Percentiles rank a stretch among this genome's conserved stretches.
These are phyloP conservation scores for Spermophilus dauricus DNA, from an alignment of 2,113 vertebrate genomes.

Conservation along the genomic window DNA sequence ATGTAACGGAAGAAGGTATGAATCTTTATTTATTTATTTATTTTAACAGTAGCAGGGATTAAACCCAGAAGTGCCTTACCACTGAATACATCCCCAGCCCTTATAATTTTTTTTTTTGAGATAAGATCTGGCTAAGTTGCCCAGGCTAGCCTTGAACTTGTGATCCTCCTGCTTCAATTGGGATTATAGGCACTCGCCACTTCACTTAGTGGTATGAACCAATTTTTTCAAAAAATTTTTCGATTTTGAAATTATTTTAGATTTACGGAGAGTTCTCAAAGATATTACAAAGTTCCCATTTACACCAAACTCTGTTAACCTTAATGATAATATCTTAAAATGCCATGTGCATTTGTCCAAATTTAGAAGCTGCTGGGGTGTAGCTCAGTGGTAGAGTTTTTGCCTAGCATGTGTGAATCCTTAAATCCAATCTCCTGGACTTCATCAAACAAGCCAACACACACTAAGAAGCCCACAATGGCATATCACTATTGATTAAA, in stretches of 20 bases:
- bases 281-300: not conserved
- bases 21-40: not conserved
- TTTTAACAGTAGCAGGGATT: not conserved
- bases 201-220: not conserved
- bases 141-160: not conserved
- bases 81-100: not conserved
- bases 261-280: not conserved
- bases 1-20: conserved; percentile 6
- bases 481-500: not conserved
- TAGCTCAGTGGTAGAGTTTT: not conserved
- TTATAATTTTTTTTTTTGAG: not conserved
- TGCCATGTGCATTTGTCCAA: not conserved
- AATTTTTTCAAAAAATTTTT: not conserved
- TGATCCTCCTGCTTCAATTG: not conserved
- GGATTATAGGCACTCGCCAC: not conserved
- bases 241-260: conserved; percentile 34
- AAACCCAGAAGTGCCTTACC: not conserved
- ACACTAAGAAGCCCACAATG: not conserved
- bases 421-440: not conserved
- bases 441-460: not conserved
- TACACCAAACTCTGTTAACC: not conserved
- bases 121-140: not conserved
- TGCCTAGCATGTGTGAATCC: not conserved
- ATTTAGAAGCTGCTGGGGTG: not conserved
- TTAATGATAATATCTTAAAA: not conserved